Evolutionary conservation across 2,888 invertebrate genomes (phyloP).

Genomic region (Acanthosepion esculentum): DNA sequence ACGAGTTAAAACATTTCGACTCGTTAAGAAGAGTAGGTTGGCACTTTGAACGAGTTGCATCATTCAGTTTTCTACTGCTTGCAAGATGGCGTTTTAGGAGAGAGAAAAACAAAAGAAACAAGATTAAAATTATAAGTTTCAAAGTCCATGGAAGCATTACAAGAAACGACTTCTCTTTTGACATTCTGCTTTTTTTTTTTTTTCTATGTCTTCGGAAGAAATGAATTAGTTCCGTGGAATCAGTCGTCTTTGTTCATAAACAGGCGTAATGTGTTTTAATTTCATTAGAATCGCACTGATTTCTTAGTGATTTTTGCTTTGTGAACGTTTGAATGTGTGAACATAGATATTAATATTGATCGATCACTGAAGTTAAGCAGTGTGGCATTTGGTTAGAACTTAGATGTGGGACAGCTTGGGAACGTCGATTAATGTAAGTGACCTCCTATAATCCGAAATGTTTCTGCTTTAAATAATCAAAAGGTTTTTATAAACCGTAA

Average conservation of each 20-base stretch:
- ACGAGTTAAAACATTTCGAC: not conserved
- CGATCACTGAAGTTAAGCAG: too few relatives aligned
- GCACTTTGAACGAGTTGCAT: not conserved
- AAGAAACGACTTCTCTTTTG: not conserved
- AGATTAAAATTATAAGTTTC: not conserved
- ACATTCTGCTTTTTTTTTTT: not conserved
- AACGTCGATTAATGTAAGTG: too few relatives aligned
- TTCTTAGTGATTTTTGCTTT: too few relatives aligned
- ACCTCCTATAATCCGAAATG: too few relatives aligned
- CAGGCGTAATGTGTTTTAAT: not conserved
- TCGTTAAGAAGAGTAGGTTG: not conserved
- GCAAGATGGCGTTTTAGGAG: not conserved
- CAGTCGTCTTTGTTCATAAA: not conserved
- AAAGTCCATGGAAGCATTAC: not conserved
- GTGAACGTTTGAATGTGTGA: too few relatives aligned
- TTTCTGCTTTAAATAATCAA: too few relatives aligned
- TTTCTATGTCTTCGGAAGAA: too few relatives aligned
- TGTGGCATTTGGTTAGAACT: too few relatives aligned
- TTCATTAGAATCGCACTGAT: not conserved
- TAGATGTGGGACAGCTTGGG: too few relatives aligned
- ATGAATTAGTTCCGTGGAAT: not conserved
- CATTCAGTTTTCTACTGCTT: not conserved
- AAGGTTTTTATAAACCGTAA: too few relatives aligned
- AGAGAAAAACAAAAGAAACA: not conserved
- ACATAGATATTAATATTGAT: too few relatives aligned